Evolutionary conservation across 2,113 vertebrate genomes (phyloP), one percentile per base, ranked within the genome.

Genomic region (Nanger granti): DNA sequence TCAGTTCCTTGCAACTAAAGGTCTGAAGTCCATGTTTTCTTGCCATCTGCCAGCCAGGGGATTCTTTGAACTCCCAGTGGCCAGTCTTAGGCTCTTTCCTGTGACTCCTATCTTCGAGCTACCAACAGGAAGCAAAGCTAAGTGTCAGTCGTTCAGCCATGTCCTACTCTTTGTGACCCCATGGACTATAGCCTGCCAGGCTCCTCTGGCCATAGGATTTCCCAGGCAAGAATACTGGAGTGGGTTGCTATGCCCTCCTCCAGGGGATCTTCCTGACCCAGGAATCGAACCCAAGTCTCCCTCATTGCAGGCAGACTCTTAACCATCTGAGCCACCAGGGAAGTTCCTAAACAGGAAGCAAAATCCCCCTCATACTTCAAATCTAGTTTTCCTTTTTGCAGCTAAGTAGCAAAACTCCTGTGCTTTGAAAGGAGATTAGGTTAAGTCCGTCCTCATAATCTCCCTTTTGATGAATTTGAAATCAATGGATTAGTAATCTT

Each of bases 381-480:
- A 55, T 47, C 17, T 87, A 82, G 29, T 57, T 83, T 62, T 79
- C 47, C 29, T 28, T 83, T 92, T 29, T 57, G 12, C 8, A 64
- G 9, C 60, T 31, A 89, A 10, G 47, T 76, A 66, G 62, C 76
- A n/a, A 93, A 94, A 89, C 47, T 12, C 7, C 8, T 87, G 31
- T 94, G 28, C 12, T 93, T 95, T 91, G 84, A 73, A 94, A 89
- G 34, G 57, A 90, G 15, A 37, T 93, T 57, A 57, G 8, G 37
- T 85, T 79, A 54, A 55, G 22, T 49, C 24, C 1, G 29, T 34
- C 12, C 14, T 69, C 34, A 57, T 4, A 22, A 17, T 55, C 24
- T 88, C 34, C 59, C 41, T 88, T 97, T 55, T 93, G 5, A 64
- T 83, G 28, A 60, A 91, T 7, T 85, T 62, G 57, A 29, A 84